Conservation (phyloP, 2,797 vertebrate species). For the Enteromius mattozi region DNA sequence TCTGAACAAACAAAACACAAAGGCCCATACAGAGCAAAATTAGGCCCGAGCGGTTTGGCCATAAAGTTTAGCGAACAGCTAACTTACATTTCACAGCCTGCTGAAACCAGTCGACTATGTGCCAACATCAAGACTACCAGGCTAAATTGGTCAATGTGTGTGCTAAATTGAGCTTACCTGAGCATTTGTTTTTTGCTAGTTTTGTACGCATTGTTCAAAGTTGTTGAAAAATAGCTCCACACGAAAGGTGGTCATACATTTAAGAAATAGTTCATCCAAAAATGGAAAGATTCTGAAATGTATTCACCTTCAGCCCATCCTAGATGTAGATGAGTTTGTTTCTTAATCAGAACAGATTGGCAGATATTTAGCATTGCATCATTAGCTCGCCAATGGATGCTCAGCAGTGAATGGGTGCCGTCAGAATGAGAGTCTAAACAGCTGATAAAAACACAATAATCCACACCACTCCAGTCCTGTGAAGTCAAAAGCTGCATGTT, state of each 20-base stretch:
- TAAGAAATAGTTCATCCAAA: background rate
- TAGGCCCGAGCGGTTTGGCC: conserved; percentile 5
- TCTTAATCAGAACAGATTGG: background rate
- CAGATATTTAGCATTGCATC: background rate
- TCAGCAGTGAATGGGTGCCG: too few relatives aligned
- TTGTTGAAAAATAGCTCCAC: background rate
- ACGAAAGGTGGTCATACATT: background rate
- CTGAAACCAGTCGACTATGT: conserved; percentile 18
- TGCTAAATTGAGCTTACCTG: background rate
- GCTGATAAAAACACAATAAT: too few relatives aligned
- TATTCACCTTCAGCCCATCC: background rate
- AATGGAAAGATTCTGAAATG: background rate
- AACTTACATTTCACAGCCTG: conserved; percentile 15
- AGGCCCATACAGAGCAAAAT: conserved; percentile 20
- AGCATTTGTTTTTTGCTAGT: background rate
- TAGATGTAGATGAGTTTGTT: background rate
- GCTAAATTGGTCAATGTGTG: background rate
- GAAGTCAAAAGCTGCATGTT: too few relatives aligned
- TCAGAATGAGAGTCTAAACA: too few relatives aligned
- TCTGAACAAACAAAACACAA: conserved; percentile 26
- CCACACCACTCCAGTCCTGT: too few relatives aligned
- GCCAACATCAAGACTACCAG: background rate
- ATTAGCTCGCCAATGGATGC: background rate
- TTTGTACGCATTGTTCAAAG: background rate
- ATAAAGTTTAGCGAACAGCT: background rate